A percentile compares a stretch with the other conserved stretches of the same genome.
phyloP scores from a whole-genome alignment of 1,140 invertebrate species.

The Acyrthosiphon pisum region DNA sequence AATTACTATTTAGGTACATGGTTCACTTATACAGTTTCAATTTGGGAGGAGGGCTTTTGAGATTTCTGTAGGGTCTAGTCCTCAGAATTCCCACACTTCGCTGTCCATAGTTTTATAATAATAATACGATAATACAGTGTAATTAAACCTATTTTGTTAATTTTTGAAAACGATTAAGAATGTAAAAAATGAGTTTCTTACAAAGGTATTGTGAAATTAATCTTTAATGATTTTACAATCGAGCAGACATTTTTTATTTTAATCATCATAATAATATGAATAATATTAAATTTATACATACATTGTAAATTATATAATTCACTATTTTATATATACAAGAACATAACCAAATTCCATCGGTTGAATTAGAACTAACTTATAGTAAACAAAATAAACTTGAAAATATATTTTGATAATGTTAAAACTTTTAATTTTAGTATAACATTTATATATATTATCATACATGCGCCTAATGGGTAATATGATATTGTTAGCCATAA shows the following conservation, averaged over 20 bases:
- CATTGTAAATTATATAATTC: not conserved
- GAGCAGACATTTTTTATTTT: not conserved
- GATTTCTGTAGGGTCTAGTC: too few species aligned
- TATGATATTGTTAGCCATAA: not conserved
- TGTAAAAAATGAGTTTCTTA: not conserved
- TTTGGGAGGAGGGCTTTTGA: too few species aligned
- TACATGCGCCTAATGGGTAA: not conserved
- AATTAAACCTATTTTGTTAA: not conserved
- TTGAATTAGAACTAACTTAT: not conserved
- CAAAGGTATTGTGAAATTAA: not conserved
- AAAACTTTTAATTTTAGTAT: not conserved
- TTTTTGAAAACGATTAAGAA: not conserved
- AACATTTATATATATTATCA: not conserved
- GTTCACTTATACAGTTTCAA: too few species aligned
- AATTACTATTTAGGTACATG: too few species aligned
- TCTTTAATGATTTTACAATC: not conserved
- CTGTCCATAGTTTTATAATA: too few species aligned
- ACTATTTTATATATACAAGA: not conserved
- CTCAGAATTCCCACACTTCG: too few species aligned
- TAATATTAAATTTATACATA: not conserved
- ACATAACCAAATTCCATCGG: not conserved
- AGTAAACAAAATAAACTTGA: not conserved
- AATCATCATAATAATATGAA: not conserved
- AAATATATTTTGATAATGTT: not conserved
- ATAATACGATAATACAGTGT: too few species aligned